phyloP scores from a whole-genome alignment of 1,140 invertebrate genomes.

The Musca domestica region DNA sequence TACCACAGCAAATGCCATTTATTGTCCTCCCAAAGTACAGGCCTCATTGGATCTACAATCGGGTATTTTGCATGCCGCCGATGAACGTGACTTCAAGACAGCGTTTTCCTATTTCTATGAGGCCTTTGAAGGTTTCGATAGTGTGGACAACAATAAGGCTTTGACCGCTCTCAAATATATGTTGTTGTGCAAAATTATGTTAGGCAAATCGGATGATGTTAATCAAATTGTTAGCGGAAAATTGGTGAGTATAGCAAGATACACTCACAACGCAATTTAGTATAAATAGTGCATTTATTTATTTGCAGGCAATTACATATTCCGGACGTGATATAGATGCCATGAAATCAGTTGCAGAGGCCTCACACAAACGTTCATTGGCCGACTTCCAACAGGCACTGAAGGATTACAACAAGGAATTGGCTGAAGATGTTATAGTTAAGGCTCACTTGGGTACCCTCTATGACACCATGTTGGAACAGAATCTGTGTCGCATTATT shows the following conservation, averaged over 20 bases:
- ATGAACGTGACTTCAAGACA: slow-evolving; percentile 99
- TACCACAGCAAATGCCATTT: slow-evolving; percentile 98
- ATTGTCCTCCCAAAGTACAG: slow-evolving; percentile 98
- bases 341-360: slow-evolving; percentile 94
- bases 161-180: slow-evolving; percentile 96
- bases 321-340: slow-evolving; percentile 94
- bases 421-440: slow-evolving; percentile 96
- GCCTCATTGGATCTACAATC: slow-evolving; percentile 96
- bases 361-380: slow-evolving; percentile 93
- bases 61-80: slow-evolving; percentile 97
- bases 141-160: slow-evolving; percentile 88
- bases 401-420: slow-evolving; percentile 81
- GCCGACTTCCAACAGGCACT: slow-evolving; percentile 92
- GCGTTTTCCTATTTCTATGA: slow-evolving; percentile 99
- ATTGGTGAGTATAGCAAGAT: slow-evolving; percentile 61
- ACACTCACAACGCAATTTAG: too few species aligned
- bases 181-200: slow-evolving; percentile 98
- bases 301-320: slow-evolving; percentile 82
- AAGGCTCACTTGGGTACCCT: slow-evolving; percentile 93
- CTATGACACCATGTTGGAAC: slow-evolving; percentile 98
- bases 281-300: too few species aligned
- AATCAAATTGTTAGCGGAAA: slow-evolving; percentile 94
- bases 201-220: slow-evolving; percentile 94
- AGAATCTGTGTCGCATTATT: slow-evolving; percentile 97
- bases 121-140: slow-evolving; percentile 99